Conservation (phyloP, 2,797 vertebrate genomes). For the Silurus lanzhouensis region DNA sequence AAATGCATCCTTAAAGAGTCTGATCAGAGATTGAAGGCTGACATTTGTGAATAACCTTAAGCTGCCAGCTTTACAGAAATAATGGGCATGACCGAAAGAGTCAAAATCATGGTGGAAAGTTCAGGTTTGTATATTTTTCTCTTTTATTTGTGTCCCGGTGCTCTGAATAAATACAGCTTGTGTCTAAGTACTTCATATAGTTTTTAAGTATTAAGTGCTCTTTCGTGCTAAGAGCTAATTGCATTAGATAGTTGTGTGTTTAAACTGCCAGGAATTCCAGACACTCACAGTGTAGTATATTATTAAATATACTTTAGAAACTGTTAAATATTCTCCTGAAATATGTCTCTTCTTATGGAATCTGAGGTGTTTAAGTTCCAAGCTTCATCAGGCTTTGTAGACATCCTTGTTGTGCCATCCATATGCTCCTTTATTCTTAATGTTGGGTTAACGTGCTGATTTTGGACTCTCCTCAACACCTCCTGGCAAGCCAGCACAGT, state of each 20-base stretch:
- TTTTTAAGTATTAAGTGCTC: background rate
- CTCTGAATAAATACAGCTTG: background rate
- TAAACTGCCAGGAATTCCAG: background rate
- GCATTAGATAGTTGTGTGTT: background rate
- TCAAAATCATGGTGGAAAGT: background rate
- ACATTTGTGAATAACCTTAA: slow-evolving; percentile 18
- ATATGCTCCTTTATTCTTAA: slow-evolving; percentile 43
- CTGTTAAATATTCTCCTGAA: background rate
- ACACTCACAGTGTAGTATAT: background rate
- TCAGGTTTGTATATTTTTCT: background rate
- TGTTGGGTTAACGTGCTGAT: slow-evolving; percentile 3
- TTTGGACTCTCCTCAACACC: slow-evolving; percentile 30
- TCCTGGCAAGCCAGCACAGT: slow-evolving; percentile 23
- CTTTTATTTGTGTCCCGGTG: background rate
- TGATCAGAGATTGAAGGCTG: background rate
- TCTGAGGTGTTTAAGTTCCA: slow-evolving; percentile 18
- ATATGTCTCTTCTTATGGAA: background rate
- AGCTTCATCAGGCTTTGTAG: slow-evolving; percentile 34
- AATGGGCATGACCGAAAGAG: background rate
- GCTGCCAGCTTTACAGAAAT: background rate
- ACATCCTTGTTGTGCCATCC: slow-evolving; percentile 38
- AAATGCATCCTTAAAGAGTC: background rate
- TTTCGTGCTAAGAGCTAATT: background rate
- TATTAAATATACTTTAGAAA: background rate
- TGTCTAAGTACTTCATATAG: background rate